phyloP scores from a whole-genome alignment of 2,113 vertebrate genomes.

The Corythornis vintsioides region DNA sequence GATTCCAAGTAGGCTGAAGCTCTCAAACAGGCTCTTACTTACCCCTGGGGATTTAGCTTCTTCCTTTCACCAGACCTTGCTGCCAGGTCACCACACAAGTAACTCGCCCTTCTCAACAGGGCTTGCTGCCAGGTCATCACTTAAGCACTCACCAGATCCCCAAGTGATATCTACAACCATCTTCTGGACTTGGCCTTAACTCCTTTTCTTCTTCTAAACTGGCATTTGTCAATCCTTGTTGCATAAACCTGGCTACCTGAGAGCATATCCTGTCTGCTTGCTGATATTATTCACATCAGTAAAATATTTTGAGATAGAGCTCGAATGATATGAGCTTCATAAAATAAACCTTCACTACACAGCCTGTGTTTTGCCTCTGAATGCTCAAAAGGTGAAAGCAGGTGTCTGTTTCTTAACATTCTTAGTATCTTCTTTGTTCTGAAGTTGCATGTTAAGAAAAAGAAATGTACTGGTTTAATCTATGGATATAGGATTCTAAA shows the following conservation, averaged over 20 bases:
- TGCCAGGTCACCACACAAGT: background rate
- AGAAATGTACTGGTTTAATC: background rate
- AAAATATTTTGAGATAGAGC: conserved; percentile 8
- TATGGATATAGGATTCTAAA: background rate
- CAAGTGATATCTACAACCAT: background rate
- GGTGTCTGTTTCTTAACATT: background rate
- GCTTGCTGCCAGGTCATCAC: background rate
- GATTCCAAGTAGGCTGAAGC: conserved; percentile 13
- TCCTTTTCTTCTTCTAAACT: conserved; percentile 7
- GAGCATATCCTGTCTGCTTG: background rate
- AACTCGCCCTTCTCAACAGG: background rate
- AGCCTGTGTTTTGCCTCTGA: background rate
- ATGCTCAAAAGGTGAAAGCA: background rate
- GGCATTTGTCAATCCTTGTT: background rate
- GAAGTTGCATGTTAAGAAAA: background rate
- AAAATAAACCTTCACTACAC: background rate
- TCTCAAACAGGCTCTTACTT: conserved; percentile 14
- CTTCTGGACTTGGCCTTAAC: background rate
- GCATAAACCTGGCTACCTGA: background rate
- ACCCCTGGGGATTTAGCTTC: background rate
- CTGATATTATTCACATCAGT: conserved; percentile 10
- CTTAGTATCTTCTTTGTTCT: background rate
- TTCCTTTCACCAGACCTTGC: background rate
- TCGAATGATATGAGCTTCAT: background rate
- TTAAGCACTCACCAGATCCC: conserved; percentile 12